These are phyloP conservation scores for Aproaerema taeniolella DNA, from an alignment of 2,888 invertebrate species.

Conservation along the genomic window DNA sequence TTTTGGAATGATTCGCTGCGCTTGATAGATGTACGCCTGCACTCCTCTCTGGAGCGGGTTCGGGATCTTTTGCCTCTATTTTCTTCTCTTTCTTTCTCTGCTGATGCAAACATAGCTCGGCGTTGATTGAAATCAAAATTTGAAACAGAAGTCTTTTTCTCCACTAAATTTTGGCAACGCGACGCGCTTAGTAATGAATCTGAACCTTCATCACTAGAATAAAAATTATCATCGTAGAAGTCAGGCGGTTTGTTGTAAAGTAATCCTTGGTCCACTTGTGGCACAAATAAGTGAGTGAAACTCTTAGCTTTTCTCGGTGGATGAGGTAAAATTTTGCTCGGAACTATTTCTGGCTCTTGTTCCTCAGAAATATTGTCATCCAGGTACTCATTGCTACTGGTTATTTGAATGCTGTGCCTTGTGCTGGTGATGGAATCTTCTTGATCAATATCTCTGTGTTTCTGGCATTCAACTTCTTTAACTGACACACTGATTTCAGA, in stretches of 20 bases:
- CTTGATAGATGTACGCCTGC: conserved; percentile 52
- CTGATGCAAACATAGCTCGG: conserved; percentile 76
- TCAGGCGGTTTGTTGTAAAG: conserved; percentile 73
- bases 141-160: conserved; percentile 48
- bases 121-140: conserved; percentile 71
- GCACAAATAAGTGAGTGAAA: conserved; percentile 81
- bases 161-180: conserved; percentile 55
- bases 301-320: conserved; percentile 87
- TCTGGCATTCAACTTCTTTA: conserved; percentile 47
- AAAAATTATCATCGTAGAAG: conserved; percentile 76
- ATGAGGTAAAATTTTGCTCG: conserved; percentile 86
- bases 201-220: conserved; percentile 82
- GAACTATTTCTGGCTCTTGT: conserved; percentile 84
- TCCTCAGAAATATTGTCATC: conserved; percentile 69
- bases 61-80: conserved; percentile 46
- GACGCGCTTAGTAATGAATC: conserved; percentile 84
- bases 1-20: conserved; percentile 71
- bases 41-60: conserved; percentile 58
- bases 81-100: conserved; percentile 67
- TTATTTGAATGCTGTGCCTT: conserved; percentile 70
- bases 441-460: conserved; percentile 53
- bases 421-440: conserved; percentile 76
- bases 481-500: conserved; percentile 60
- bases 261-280: conserved; percentile 77
- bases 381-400: conserved; percentile 63